Base-by-base conservation (phyloP, 2,797 vertebrate genomes). In the Acomys russatus region DNA sequence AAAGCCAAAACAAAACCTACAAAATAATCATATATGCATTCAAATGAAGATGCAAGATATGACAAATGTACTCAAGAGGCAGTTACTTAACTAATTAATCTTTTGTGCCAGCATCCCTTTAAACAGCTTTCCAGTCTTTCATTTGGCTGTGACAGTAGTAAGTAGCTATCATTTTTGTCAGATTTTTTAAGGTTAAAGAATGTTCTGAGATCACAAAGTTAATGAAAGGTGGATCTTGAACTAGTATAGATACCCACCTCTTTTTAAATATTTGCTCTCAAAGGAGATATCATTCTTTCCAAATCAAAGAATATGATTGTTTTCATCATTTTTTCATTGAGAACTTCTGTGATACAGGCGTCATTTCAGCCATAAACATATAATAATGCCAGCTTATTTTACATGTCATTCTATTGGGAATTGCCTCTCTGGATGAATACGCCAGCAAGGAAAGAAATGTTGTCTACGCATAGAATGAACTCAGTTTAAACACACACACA, bases 241-340 rank as follows among this genome's bases (percentile, higher is more conserved):
- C 49, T 88, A 63, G 74, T 86, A 90, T 44, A 92, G 30, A 91
- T 35, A 6, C 28, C 22, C 12, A 89, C 9, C 2, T 92, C 33
- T 76, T 94, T 89, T 78, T 20, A 79, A 97, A 63, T 64, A 80
- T 91, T 92, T 94, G 0, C 30, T 91, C 59, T 94, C 92, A 86
- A 84, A 28, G 51, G 12, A 56, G 51, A 83, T 2, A 63, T 6
- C 23, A 89, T 71, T 79, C 30, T 89, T 91, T 88, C 82, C 9
- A 82, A 93, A 74, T 76, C 63, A 90, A 49, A 93, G 35, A 88
- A 82, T 30, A 90, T 20, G 44, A 80, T 93, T 23, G 12, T 74
- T 94, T 80, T 35, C 64, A 89, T 68, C 49, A 86, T 59, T 66
- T 63, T 80, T 73, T 84, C 82, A 71, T 33, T 84, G 74, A 91